A percentile compares a stretch with the other conserved stretches of the same genome.
phyloP scores from a whole-genome alignment of 2,888 invertebrate genomes.

The Ligdia adustata region DNA sequence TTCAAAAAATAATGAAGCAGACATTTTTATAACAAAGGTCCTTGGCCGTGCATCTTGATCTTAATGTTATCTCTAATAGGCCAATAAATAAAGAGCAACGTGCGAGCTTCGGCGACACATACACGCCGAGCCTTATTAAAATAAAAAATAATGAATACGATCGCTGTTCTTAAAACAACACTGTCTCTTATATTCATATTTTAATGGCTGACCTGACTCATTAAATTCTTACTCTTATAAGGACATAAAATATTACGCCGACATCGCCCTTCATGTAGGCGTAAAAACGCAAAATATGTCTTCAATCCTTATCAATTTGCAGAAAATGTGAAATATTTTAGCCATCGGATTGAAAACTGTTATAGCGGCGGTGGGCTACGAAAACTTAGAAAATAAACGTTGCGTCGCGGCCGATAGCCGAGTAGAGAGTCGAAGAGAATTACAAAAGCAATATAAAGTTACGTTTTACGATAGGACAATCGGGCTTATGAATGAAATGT shows the following conservation, averaged over 20 bases:
- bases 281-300: constrained; percentile 30
- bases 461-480: constrained; percentile 62
- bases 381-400: constrained; percentile 26
- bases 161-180: constrained; percentile 67
- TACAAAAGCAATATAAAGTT: constrained; percentile 53
- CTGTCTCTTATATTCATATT: constrained; percentile 69
- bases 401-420: constrained; percentile 12
- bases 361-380: constrained; percentile 9
- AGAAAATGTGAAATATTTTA: constrained; percentile 19
- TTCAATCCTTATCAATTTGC: constrained; percentile 27
- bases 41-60: constrained; percentile 84
- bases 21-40: constrained; percentile 84
- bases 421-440: constrained; percentile 33
- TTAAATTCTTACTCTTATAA: constrained; percentile 46
- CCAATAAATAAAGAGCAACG: constrained; percentile 82
- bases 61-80: constrained; percentile 84
- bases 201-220: constrained; percentile 56
- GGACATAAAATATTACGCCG: constrained; percentile 35
- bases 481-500: constrained; percentile 79
- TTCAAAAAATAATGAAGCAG: constrained; percentile 81
- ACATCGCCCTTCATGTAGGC: constrained; percentile 29
- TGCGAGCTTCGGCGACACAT: constrained; percentile 81
- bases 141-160: constrained; percentile 73
- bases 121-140: constrained; percentile 76
- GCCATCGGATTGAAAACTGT: constrained; percentile 12